Percentiles rank a stretch among this genome's conserved stretches.
These are phyloP conservation scores for Phenganax marumi DNA, from an alignment of 92 coral and sea anemone genomes.

Conservation along the genomic window DNA sequence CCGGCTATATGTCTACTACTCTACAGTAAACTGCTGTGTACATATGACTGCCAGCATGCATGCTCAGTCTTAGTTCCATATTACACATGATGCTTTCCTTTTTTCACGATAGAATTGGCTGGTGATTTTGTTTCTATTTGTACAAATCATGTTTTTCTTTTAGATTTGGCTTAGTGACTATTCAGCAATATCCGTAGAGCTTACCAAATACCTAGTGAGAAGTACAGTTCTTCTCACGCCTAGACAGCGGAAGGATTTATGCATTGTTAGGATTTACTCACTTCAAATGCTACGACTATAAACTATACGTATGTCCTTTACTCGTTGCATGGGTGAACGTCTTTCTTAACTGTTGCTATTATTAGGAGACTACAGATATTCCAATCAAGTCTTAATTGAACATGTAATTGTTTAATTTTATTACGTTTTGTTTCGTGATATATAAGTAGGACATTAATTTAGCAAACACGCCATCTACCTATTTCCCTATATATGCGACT, in stretches of 20 bases:
- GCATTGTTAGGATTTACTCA: constrained; percentile 46
- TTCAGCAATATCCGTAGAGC: constrained; percentile 8
- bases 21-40: too few species aligned
- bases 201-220: not conserved
- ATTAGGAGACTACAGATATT: constrained; percentile 36
- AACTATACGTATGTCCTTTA: constrained; percentile 3
- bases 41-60: not conserved
- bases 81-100: not conserved
- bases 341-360: constrained; percentile 18
- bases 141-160: constrained; percentile 2
- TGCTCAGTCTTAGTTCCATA: not conserved
- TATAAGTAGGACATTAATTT: constrained; percentile 41
- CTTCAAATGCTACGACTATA: constrained; percentile 37
- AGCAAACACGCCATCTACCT: constrained; percentile 40
- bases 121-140: constrained; percentile 17
- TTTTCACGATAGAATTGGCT: not conserved
- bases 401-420: constrained; percentile 46
- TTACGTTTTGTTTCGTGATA: constrained; percentile 44
- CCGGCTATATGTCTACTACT: too few species aligned
- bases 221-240: constrained; percentile 32
- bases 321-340: not conserved
- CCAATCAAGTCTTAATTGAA: constrained; percentile 33
- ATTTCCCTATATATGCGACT: constrained; percentile 35
- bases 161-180: constrained; percentile 17
- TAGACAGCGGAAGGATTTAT: constrained; percentile 38